Percentiles rank a stretch among this genome's conserved stretches.
These are phyloP conservation scores for Porites australiensis DNA, from an alignment of 64 coral and sea anemone species.

Conservation along the genomic window DNA sequence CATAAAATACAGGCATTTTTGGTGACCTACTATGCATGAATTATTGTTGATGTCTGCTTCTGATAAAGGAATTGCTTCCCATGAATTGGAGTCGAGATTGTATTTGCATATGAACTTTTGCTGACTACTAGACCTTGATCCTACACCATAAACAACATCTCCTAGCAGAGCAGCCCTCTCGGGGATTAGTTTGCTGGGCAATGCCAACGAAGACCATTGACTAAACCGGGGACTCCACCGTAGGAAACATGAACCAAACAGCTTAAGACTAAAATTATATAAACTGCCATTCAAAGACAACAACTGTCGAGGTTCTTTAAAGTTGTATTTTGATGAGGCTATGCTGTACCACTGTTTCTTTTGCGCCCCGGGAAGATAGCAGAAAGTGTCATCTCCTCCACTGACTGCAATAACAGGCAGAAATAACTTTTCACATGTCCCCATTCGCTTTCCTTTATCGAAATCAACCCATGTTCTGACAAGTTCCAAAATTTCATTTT, in stretches of 20 bases:
- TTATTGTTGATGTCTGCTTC: too few relatives aligned
- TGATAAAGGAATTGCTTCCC: too few relatives aligned
- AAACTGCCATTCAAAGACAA: not conserved
- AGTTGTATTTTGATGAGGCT: not conserved
- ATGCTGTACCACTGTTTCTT: not conserved
- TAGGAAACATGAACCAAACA: not conserved
- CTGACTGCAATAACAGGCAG: not conserved
- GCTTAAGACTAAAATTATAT: not conserved
- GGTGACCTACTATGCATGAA: not conserved
- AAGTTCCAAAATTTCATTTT: not conserved
- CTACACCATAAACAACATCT: not conserved
- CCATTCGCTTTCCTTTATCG: not conserved
- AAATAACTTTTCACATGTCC: not conserved
- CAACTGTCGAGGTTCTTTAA: not conserved
- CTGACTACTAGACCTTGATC: too few relatives aligned
- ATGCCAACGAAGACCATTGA: not conserved
- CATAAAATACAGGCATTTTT: conserved; percentile 23
- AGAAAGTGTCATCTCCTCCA: not conserved
- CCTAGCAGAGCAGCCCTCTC: not conserved
- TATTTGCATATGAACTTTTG: too few relatives aligned
- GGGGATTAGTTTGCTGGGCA: not conserved
- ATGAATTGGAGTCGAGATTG: too few relatives aligned
- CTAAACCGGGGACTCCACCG: not conserved
- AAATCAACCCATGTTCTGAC: not conserved
- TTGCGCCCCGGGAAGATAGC: not conserved